Evolutionary conservation across 2,113 vertebrate genomes (phyloP).

Genomic region (Procapra przewalskii): DNA sequence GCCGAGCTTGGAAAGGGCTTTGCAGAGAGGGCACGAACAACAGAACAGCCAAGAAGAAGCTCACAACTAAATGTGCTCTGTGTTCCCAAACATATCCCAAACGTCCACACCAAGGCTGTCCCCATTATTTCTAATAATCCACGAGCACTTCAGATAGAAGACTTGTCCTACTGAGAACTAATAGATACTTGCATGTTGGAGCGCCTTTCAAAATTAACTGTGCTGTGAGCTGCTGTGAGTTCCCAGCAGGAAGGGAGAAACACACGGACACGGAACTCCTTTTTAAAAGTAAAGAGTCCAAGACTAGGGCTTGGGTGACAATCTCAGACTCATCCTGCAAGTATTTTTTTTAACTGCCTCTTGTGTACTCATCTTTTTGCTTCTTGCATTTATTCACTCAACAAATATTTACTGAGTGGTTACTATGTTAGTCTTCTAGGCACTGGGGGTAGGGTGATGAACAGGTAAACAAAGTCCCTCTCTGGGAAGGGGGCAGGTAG

Average conservation of each 20-base stretch:
- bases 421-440: background rate
- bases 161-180: constrained; percentile 31
- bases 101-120: background rate
- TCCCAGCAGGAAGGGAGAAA: constrained; percentile 22
- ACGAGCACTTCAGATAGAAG: background rate
- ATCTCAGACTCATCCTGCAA: background rate
- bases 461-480: background rate
- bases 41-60: background rate
- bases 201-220: constrained; percentile 69
- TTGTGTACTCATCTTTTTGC: background rate
- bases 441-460: background rate
- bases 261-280: background rate
- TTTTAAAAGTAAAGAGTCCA: constrained; percentile 52
- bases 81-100: background rate
- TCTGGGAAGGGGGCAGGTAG: rapidly evolving
- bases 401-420: background rate
- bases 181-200: constrained; percentile 44
- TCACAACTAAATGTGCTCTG: background rate
- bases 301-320: background rate
- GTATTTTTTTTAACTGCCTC: background rate
- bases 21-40: background rate
- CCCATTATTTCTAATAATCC: background rate
- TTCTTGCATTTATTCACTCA: background rate
- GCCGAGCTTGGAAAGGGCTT: background rate
- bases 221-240: constrained; percentile 14